Conservation (phyloP, 53 echinoderm and acorn worm genomes). For the Temnopleurus reevesii region DNA sequence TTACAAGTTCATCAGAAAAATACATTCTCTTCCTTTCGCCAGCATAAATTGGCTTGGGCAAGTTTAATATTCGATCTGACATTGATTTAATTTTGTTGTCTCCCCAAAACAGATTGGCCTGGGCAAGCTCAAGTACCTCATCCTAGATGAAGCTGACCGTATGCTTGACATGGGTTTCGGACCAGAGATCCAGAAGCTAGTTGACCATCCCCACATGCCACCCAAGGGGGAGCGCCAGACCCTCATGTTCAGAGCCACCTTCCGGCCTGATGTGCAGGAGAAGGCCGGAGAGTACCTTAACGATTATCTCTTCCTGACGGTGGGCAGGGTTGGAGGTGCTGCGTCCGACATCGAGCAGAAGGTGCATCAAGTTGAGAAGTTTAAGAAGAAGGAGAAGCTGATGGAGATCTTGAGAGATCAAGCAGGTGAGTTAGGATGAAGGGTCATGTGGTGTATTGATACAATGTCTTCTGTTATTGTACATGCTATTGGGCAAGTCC, state of each 20-base stretch:
- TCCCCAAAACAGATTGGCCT: conserved; percentile 67
- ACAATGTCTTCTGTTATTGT: too few species aligned
- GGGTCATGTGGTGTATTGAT: background rate
- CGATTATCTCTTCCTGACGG: conserved; percentile 94
- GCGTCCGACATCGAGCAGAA: conserved; percentile 90
- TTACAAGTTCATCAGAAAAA: too few species aligned
- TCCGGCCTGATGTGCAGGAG: conserved; percentile 91
- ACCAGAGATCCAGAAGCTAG: conserved; percentile 80
- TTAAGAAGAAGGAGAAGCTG: conserved; percentile 82
- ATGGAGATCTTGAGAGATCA: conserved; percentile 75
- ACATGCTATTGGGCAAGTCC: too few species aligned
- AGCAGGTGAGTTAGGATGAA: conserved; percentile 57
- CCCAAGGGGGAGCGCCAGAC: conserved; percentile 82
- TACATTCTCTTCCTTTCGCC: too few species aligned
- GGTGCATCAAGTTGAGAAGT: conserved; percentile 70
- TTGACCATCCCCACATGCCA: conserved; percentile 89
- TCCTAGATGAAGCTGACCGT: conserved; percentile 96
- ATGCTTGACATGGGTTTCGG: conserved; percentile 99
- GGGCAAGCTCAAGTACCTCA: conserved; percentile 73
- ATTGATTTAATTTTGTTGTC: too few species aligned
- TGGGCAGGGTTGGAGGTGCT: conserved; percentile 92
- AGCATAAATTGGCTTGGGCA: too few species aligned
- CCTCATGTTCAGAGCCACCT: conserved; percentile 98
- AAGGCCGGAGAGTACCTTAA: conserved; percentile 85
- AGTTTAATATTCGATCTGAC: too few species aligned